Evolutionary conservation across 2,113 vertebrate genomes (phyloP), one percentile per base, ranked within the genome.

Genomic region (Proterorhinus semilunaris): DNA sequence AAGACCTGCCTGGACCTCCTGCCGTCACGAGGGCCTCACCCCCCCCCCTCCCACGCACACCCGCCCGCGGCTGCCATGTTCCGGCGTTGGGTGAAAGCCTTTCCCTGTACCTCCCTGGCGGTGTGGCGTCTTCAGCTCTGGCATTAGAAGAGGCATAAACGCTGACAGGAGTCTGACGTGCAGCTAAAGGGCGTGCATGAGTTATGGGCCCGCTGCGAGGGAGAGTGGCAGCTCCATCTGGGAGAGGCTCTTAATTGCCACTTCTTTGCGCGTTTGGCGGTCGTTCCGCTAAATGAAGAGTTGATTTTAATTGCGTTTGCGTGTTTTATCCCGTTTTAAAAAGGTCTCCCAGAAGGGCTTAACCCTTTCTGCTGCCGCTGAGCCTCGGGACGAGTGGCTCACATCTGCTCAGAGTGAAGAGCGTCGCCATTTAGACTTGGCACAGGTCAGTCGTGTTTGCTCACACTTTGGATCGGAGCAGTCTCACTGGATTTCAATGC

Each of bases 41-140:
- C 74, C 78, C 74, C 78, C 62, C 83, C 15, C 8, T 1, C 51
- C n/a, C 15, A 2, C 50, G 7, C 51, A 7, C 7, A 6, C 61
- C 74, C 61, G 36, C 75, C 71, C 57, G 53, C 77, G 77, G 42
- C 13, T n/a, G 15, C 42, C 54, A 8, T 57, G 54, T 57, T 21
- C 54, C 11, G 6, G 10, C 49, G 10, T 10, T 13, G 1, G 8
- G 42, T 87, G 86, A 89, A 87, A 88, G 87, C 86, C 67, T 88
- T 90, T 84, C 80, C 74, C 72, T 90, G 87, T 89, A 83, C 70
- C 79, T 72, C 69, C 69, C 65, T 85, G 66, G 63, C 55, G 76
- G 53, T 46, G 76, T 76, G 57, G 71, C 63, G 77, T 85, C 67
- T 57, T 82, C 63, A 55, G 48, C 72, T 36, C 55, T 65, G 66